Conservation (phyloP, 2,888 invertebrate species). For the Cephalotes varians region DNA sequence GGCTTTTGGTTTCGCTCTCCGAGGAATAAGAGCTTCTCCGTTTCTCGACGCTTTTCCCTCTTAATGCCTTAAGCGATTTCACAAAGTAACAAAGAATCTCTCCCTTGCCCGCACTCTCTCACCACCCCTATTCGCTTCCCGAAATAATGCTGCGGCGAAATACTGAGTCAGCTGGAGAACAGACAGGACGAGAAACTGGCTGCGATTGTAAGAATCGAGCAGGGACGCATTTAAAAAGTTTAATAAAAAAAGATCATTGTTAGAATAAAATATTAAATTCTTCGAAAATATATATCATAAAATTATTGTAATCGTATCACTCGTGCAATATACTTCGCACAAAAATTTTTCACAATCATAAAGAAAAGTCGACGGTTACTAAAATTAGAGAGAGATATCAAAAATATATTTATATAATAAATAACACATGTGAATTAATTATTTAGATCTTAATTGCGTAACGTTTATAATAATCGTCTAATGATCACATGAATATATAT, state of each 20-base stretch:
- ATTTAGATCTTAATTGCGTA: background rate
- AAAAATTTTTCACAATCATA: background rate
- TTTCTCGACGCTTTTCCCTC: background rate
- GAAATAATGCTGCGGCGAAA: constrained; percentile 15
- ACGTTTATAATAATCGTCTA: background rate
- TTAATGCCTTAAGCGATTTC: constrained; percentile 23
- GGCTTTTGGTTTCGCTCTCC: constrained; percentile 6
- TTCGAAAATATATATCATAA: background rate
- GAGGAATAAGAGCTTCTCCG: background rate
- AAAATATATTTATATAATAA: background rate
- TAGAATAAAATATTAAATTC: background rate
- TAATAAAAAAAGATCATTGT: background rate
- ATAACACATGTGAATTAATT: background rate
- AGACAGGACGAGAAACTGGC: constrained; percentile 1
- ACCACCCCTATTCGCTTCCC: background rate
- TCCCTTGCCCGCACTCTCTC: background rate
- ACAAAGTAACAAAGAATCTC: constrained; percentile 26
- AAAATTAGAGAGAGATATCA: background rate
- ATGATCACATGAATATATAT: background rate
- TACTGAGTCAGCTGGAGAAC: background rate
- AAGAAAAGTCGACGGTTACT: background rate
- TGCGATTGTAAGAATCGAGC: constrained; percentile 6
- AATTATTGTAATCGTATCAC: background rate
- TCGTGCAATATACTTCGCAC: background rate
- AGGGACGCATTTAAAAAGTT: background rate